Evolutionary conservation across 1,140 invertebrate species (phyloP).

Genomic region (Eriocheir sinensis): DNA sequence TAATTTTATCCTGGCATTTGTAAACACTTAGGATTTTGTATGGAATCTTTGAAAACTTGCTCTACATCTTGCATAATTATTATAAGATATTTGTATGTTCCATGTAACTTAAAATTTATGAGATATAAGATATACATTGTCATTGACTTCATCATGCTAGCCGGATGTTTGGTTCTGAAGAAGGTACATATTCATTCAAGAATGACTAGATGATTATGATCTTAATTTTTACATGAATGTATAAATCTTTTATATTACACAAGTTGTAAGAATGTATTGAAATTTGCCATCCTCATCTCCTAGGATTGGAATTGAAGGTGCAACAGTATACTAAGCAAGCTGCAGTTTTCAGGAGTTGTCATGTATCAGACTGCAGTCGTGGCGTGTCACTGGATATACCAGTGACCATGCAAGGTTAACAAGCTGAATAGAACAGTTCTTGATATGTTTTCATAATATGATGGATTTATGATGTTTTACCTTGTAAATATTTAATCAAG

Average conservation of each 20-base stretch:
- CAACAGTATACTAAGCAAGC: slow-evolving; percentile 13
- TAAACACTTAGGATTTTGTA: neutral
- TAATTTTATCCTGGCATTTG: neutral
- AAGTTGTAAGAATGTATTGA: neutral
- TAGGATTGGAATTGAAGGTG: neutral
- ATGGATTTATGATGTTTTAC: slow-evolving; percentile 26
- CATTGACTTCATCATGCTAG: neutral
- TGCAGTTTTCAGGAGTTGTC: neutral
- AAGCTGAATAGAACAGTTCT: neutral
- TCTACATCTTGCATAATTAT: no score
- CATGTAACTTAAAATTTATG: neutral
- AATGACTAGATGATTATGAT: neutral
- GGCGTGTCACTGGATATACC: neutral
- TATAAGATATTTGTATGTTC: neutral
- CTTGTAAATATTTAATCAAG: neutral
- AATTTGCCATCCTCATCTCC: neutral
- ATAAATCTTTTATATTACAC: neutral
- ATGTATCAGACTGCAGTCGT: no score
- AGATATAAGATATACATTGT: neutral
- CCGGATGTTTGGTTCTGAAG: neutral
- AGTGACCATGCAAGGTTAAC: neutral
- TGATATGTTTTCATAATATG: neutral
- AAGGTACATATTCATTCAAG: neutral
- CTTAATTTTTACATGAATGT: neutral
- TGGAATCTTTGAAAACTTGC: no score